Conservation (phyloP, 2,113 vertebrate species). For the Bostrychus sinensis region DNA sequence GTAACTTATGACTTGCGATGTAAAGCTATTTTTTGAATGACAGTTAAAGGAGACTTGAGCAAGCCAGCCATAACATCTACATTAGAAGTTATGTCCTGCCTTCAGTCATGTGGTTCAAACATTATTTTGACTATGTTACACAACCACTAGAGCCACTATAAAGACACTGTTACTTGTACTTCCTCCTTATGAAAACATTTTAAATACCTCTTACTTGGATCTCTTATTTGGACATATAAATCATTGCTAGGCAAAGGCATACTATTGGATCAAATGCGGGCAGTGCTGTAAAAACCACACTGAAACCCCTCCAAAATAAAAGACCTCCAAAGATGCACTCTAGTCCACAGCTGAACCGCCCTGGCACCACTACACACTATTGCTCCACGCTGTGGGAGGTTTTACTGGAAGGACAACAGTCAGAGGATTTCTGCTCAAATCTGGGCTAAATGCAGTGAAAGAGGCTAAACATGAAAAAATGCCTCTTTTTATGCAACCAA, state of each 20-base stretch:
- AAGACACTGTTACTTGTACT: not conserved
- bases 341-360: constrained; percentile 25
- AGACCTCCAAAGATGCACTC: constrained; percentile 29
- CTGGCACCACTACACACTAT: constrained; percentile 37
- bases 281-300: constrained; percentile 39
- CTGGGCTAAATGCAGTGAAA: constrained; percentile 32
- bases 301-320: constrained; percentile 28
- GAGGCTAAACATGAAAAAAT: constrained; percentile 21
- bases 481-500: too few species aligned
- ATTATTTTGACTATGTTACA: not conserved
- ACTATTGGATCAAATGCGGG: constrained; percentile 23
- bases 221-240: constrained; percentile 23
- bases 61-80: not conserved
- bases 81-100: not conserved
- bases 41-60: not conserved
- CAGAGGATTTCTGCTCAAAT: constrained; percentile 41
- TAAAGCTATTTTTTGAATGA: not conserved
- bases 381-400: constrained; percentile 20
- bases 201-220: not conserved
- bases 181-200: not conserved
- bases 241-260: constrained; percentile 24
- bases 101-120: not conserved
- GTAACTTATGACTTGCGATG: too few species aligned
- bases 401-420: constrained; percentile 53
- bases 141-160: not conserved